Evolutionary conservation across 2,797 vertebrate species (phyloP).

Genomic region (Danio jaintianensis): DNA sequence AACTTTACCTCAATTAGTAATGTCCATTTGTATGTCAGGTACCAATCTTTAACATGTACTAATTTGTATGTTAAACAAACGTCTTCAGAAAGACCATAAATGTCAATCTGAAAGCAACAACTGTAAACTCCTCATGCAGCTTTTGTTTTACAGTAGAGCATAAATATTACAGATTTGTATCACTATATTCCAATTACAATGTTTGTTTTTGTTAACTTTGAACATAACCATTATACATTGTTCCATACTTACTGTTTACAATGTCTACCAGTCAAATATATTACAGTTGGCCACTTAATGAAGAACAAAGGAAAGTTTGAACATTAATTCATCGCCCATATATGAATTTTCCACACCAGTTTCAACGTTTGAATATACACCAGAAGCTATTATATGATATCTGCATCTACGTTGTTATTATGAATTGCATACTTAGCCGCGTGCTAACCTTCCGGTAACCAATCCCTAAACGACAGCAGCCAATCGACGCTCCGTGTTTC

Average conservation of each 20-base stretch:
- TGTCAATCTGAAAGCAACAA: neutral
- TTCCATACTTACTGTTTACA: neutral
- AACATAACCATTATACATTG: neutral
- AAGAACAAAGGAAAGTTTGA: conserved; percentile 13
- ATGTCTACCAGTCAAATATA: neutral
- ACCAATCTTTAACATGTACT: neutral
- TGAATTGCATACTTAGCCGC: conserved; percentile 47
- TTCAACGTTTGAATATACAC: neutral
- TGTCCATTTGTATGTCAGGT: neutral
- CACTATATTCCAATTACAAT: neutral
- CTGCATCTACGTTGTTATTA: neutral
- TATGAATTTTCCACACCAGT: neutral
- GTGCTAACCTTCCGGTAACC: conserved; percentile 64
- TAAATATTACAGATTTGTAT: neutral
- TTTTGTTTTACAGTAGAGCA: neutral
- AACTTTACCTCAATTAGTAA: no score
- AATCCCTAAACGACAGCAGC: conserved; percentile 24
- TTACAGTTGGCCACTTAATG: neutral
- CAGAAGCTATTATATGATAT: neutral
- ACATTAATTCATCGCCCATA: neutral
- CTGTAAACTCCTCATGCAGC: neutral
- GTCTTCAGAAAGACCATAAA: neutral
- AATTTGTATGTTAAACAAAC: neutral
- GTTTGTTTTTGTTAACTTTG: neutral
- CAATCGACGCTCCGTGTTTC: conserved; percentile 29